A percentile compares a stretch with the other conserved stretches of the same genome.
phyloP scores from a whole-genome alignment of 2,113 vertebrate species.

The Motacilla alba region DNA sequence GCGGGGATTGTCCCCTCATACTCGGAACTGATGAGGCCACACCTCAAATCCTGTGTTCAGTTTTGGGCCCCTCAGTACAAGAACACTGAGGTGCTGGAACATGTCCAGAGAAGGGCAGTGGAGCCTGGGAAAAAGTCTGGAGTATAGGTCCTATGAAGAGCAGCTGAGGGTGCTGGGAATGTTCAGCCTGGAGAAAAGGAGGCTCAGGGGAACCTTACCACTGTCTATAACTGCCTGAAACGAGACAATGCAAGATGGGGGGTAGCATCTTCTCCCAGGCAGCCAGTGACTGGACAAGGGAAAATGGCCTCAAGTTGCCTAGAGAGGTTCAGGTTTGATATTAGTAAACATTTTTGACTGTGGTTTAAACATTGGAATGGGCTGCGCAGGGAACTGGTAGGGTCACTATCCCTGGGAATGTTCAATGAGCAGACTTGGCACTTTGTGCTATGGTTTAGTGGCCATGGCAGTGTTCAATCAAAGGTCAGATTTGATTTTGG shows the following conservation, averaged over 20 bases:
- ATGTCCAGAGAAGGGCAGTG: background rate
- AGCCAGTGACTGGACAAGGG: background rate
- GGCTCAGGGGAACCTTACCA: background rate
- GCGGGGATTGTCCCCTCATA: background rate
- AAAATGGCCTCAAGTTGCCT: background rate
- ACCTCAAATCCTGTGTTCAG: background rate
- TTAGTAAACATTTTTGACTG: background rate
- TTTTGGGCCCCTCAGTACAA: background rate
- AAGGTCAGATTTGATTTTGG: background rate
- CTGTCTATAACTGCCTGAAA: background rate
- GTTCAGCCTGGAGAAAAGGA: background rate
- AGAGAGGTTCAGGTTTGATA: background rate
- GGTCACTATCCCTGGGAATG: background rate
- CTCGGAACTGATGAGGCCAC: rapidly evolving
- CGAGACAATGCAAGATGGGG: background rate
- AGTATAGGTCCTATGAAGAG: background rate
- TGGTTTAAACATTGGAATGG: background rate
- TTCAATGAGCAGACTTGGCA: background rate
- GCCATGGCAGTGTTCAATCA: background rate
- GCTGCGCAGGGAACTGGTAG: background rate
- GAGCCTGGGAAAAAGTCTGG: background rate
- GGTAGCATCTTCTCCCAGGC: background rate
- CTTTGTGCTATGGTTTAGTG: background rate
- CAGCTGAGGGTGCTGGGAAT: background rate
- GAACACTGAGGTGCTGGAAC: background rate